phyloP scores from a whole-genome alignment of 2,888 invertebrate genomes.

The Heteromurus nitidus region DNA sequence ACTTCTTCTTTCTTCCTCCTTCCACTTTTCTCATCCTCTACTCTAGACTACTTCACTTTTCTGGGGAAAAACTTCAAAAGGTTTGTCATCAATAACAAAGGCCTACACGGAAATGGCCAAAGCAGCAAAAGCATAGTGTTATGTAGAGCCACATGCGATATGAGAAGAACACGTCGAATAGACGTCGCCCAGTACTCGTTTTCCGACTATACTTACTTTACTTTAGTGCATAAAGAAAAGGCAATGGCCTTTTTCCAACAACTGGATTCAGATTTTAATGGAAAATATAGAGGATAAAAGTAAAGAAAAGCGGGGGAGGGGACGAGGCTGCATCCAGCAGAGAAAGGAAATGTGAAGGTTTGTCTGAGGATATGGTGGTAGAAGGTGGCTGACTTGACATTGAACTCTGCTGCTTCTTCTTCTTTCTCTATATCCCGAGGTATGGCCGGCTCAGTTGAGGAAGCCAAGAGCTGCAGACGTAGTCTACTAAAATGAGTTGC shows the following conservation, averaged over 20 bases:
- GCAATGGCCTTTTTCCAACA: background rate
- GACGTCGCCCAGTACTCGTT: background rate
- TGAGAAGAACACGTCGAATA: slow-evolving; percentile 14
- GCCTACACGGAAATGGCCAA: slow-evolving; percentile 38
- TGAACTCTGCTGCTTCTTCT: too few species aligned
- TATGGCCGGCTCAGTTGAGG: too few species aligned
- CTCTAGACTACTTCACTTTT: background rate
- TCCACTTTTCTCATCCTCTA: slow-evolving; percentile 6
- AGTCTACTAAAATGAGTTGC: too few species aligned
- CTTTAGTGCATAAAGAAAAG: too few species aligned
- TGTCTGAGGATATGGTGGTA: background rate
- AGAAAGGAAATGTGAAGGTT: slow-evolving; percentile 10
- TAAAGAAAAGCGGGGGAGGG: background rate
- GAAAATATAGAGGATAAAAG: background rate
- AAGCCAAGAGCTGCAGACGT: background rate
- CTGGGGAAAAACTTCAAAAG: slow-evolving; percentile 37
- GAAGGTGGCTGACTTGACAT: slow-evolving; percentile 37
- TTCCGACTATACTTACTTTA: too few species aligned
- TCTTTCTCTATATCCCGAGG: too few species aligned
- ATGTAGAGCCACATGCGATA: too few species aligned
- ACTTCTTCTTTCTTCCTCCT: slow-evolving; percentile 2
- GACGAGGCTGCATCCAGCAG: background rate
- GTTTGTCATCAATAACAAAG: slow-evolving; percentile 50
- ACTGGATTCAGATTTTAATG: background rate
- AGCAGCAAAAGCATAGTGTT: too few species aligned